Base-by-base conservation (phyloP, 1,140 invertebrate genomes). In the Sweltsa coloradensis region DNA sequence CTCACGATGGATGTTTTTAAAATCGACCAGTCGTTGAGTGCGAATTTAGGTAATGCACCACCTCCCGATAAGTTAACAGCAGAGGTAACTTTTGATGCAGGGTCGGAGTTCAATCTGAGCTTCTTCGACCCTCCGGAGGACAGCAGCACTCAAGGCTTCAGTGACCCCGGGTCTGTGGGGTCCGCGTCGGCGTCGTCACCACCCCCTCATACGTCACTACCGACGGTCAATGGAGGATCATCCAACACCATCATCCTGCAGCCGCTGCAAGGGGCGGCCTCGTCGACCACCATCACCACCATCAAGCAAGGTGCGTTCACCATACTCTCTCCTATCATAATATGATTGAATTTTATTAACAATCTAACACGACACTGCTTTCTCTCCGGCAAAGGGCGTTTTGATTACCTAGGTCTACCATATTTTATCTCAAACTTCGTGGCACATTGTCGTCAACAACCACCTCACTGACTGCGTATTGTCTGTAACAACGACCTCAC, bases 51-150 rank as follows among this genome's bases (percentile, higher is more conserved):
- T 25, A 39, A 7, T 18, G 46, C 46, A 11, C 46, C 45, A 26
- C 36, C 46, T 18, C 46, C 46, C 23, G 46, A 47, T 7, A 47
- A 47, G 23, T 26, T 47, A 16, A 41, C 46, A 13, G 46, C 46
- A 21, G 45, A 47, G 16, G 46, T 50, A 5, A 56, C 74, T 51
- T 83, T 83, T 60, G 79, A 82, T 67, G 79, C 79, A 55, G 78
- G 78, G 61, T 75, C 76, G 43, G 81, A 83, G 60, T 84, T 85
- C 61, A 83, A 83, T 68, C 68, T 84, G 56, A 77, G 79, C 67
- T 85, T 84, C 67, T 85, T 85, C 67, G 81, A 84, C 65, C 72
- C 70, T 24, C 73, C 76, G 25, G 77, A 77, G 57, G 73, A 73
- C 55, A 52, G 53, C 18, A 78, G 70, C 54, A 74, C 71, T 5